Evolutionary conservation across 2,888 invertebrate species (phyloP).

Genomic region (Hybos culiciformis): DNA sequence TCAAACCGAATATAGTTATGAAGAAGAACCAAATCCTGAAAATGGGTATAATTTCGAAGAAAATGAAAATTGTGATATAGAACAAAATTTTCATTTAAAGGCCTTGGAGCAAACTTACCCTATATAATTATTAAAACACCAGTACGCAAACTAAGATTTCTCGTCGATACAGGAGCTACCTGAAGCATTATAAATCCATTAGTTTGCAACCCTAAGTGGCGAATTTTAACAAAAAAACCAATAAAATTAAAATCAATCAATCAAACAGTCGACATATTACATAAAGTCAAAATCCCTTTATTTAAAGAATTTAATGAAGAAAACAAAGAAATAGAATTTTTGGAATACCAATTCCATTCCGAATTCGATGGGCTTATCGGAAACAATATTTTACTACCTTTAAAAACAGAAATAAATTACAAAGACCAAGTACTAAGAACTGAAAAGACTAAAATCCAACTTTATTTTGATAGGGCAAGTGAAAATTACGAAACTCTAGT

Average conservation of each 20-base stretch:
- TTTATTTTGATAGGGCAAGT: not conserved
- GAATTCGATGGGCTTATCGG: slow-evolving; percentile 1
- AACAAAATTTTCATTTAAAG: not conserved
- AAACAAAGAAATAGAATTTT: not conserved
- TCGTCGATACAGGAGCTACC: not conserved
- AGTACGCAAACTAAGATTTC: not conserved
- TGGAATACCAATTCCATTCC: not conserved
- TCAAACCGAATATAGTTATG: no score
- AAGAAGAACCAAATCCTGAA: no score
- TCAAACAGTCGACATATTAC: not conserved
- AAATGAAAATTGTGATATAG: not conserved
- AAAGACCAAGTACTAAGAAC: not conserved
- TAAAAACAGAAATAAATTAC: not conserved
- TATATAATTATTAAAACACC: slow-evolving; percentile 1
- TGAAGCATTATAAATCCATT: not conserved
- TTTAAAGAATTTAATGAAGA: not conserved
- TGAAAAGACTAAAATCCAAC: not conserved
- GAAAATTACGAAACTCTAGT: not conserved
- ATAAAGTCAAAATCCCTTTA: not conserved
- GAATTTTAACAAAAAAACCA: not conserved
- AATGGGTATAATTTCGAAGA: no score
- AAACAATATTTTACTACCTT: not conserved
- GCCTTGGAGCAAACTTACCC: not conserved
- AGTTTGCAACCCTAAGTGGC: slow-evolving; percentile 2
- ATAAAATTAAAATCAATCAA: not conserved